A percentile compares a stretch with the other conserved stretches of the same genome.
Evolutionary conservation across 2,888 invertebrate species (phyloP).

Genomic region (Drosophila anomalata): DNA sequence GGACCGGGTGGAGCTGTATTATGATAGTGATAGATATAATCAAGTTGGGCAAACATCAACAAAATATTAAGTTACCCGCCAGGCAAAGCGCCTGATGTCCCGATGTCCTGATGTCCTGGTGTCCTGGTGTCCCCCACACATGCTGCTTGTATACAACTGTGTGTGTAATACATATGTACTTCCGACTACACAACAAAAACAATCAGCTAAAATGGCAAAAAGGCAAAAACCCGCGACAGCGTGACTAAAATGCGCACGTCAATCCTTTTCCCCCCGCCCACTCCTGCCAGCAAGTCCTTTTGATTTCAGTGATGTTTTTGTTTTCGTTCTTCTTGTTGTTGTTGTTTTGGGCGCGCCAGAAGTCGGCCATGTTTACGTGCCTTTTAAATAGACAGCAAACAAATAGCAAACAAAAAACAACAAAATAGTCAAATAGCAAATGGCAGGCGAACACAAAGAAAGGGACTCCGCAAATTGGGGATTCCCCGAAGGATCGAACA

Average conservation of each 20-base stretch:
- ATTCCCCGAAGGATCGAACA: slow-evolving; percentile 4
- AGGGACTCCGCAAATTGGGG: slow-evolving; percentile 7
- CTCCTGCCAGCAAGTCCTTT: neutral
- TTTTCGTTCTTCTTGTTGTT: slow-evolving; percentile 20
- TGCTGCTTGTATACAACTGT: neutral
- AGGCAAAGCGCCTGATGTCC: slow-evolving; percentile 33
- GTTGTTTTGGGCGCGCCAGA: slow-evolving; percentile 54
- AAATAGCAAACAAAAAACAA: slow-evolving; percentile 26
- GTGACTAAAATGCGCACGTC: slow-evolving; percentile 74
- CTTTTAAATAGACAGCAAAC: slow-evolving; percentile 64
- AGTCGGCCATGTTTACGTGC: slow-evolving; percentile 62
- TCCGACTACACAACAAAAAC: slow-evolving; percentile 55
- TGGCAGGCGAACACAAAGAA: slow-evolving; percentile 4
- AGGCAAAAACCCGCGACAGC: slow-evolving; percentile 64
- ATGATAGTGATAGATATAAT: slow-evolving; percentile 72
- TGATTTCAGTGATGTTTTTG: slow-evolving; percentile 18
- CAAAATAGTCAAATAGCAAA: neutral
- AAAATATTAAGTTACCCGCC: slow-evolving; percentile 71
- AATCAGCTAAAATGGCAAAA: slow-evolving; percentile 73
- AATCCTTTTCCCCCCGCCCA: slow-evolving; percentile 54
- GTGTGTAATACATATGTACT: slow-evolving; percentile 4
- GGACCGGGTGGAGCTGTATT: slow-evolving; percentile 34
- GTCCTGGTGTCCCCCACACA: slow-evolving; percentile 31
- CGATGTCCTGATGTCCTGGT: slow-evolving; percentile 38
- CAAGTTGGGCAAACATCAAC: slow-evolving; percentile 74